Conservation (phyloP, 2,113 vertebrate species). For the Macquaria australasica region DNA sequence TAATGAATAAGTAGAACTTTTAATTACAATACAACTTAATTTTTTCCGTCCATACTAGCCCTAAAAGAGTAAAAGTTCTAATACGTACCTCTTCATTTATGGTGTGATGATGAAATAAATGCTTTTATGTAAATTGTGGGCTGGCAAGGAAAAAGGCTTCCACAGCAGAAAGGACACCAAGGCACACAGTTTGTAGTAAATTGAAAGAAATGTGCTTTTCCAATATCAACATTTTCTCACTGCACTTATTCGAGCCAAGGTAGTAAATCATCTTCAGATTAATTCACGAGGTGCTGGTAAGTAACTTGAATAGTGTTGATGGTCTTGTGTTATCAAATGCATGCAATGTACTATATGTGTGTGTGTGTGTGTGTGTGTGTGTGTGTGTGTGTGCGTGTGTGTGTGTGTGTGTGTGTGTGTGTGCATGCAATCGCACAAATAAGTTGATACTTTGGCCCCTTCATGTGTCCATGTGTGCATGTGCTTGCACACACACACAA, state of each 20-base stretch:
- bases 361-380: neutral
- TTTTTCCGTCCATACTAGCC: conserved; percentile 58
- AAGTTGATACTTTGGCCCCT: conserved; percentile 11
- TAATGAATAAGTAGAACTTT: conserved; percentile 73
- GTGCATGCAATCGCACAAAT: neutral
- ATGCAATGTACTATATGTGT: neutral
- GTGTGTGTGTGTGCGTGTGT: neutral
- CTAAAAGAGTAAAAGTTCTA: conserved; percentile 51
- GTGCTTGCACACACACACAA: neutral
- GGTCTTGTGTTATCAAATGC: conserved; percentile 8
- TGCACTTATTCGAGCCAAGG: conserved; percentile 49
- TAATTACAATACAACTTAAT: conserved; percentile 65
- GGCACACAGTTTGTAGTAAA: conserved; percentile 53
- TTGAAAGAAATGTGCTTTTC: conserved; percentile 67
- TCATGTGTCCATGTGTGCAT: neutral
- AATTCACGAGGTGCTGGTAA: conserved; percentile 25
- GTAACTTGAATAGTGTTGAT: conserved; percentile 14
- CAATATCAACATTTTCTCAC: conserved; percentile 59
- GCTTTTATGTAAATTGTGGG: conserved; percentile 66
- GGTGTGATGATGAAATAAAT: conserved; percentile 67
- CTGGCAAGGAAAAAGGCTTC: conserved; percentile 58
- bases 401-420: neutral
- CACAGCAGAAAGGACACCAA: conserved; percentile 56
- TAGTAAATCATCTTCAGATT: conserved; percentile 58
- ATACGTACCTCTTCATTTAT: conserved; percentile 68